Evolutionary conservation across 92 coral and sea anemone species (phyloP).

Genomic region (Virgularia gustaviana): DNA sequence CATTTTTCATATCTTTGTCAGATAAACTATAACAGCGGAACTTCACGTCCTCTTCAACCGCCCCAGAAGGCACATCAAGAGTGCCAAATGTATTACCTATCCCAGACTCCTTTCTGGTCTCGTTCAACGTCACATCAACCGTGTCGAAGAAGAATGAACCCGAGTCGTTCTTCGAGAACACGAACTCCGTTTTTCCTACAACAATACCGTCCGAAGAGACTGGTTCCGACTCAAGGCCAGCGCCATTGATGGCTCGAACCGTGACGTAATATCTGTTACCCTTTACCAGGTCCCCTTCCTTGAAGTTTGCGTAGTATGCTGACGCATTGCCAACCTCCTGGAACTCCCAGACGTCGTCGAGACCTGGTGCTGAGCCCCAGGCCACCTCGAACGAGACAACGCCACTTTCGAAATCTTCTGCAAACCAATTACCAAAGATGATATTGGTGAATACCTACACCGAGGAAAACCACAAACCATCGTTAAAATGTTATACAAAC

Average conservation of each 20-base stretch:
- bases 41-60: conserved; percentile 73
- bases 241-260: conserved; percentile 81
- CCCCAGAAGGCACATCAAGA: conserved; percentile 72
- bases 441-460: conserved; percentile 30
- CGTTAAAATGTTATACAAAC: not conserved
- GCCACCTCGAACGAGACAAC: conserved; percentile 88
- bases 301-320: conserved; percentile 81
- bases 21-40: conserved; percentile 69
- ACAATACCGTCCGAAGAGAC: conserved; percentile 81
- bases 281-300: conserved; percentile 61
- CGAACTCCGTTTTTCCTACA: conserved; percentile 93
- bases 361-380: conserved; percentile 93
- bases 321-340: conserved; percentile 89
- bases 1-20: conserved; percentile 51
- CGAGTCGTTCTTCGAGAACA: conserved; percentile 65
- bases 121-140: conserved; percentile 65
- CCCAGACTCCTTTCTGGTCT: conserved; percentile 67
- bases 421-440: conserved; percentile 80
- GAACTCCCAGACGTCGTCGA: conserved; percentile 59
- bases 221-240: conserved; percentile 74
- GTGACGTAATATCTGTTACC: conserved; percentile 75
- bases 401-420: conserved; percentile 81
- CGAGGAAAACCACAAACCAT: not conserved
- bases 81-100: conserved; percentile 88
- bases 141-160: conserved; percentile 90